These are phyloP conservation scores for Drosophila aff. DNA, from an alignment of 1,140 invertebrate species.

Conservation along the genomic window DNA sequence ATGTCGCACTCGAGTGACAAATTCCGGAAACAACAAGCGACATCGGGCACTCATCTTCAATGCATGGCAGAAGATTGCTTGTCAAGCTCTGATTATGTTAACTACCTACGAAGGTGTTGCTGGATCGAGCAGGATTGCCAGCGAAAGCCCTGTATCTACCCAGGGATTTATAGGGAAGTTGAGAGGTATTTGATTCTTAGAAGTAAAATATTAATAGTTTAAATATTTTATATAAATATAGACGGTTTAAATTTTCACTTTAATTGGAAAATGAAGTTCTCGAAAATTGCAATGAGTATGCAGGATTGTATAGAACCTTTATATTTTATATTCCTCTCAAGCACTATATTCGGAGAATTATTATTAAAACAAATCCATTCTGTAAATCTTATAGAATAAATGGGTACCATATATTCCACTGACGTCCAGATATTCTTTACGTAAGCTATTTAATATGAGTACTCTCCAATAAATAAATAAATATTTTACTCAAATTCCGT, in stretches of 20 bases:
- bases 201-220: not conserved
- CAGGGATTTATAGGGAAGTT: not conserved
- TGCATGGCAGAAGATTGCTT: constrained; percentile 71
- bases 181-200: too few species aligned
- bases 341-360: not conserved
- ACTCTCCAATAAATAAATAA: not conserved
- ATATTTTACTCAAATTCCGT: not conserved
- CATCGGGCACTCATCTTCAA: constrained; percentile 68
- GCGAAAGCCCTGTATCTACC: not conserved
- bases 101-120: constrained; percentile 56
- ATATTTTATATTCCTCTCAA: not conserved
- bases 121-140: constrained; percentile 7
- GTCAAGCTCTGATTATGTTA: constrained; percentile 79
- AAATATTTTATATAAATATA: not conserved
- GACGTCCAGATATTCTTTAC: not conserved
- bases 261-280: not conserved
- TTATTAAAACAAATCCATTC: not conserved
- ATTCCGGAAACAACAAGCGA: constrained; percentile 71
- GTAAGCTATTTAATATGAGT: too few species aligned
- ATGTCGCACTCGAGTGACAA: constrained; percentile 53
- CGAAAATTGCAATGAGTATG: too few species aligned
- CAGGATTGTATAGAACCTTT: too few species aligned
- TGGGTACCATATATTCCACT: too few species aligned
- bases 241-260: not conserved
- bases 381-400: too few species aligned